Conservation (phyloP, 1,140 invertebrate species). For the Drosophila arawakana region DNA sequence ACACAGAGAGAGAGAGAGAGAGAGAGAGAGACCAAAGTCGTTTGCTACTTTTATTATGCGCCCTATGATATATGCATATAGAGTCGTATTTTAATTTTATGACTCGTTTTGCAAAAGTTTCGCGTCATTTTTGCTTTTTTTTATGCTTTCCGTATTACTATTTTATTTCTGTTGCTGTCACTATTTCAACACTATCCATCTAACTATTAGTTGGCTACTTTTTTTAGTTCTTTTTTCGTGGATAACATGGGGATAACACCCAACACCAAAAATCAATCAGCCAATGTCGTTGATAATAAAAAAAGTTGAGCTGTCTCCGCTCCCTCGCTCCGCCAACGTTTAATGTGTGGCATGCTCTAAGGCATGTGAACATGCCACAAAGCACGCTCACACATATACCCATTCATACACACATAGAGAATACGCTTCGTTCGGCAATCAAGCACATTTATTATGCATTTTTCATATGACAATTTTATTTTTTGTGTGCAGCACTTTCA, state of each 20-base stretch:
- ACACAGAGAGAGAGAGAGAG: neutral
- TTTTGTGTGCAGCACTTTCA: conserved; percentile 37
- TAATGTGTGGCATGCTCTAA: conserved; percentile 40
- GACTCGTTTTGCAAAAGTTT: conserved; percentile 15
- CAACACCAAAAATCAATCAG: conserved; percentile 65
- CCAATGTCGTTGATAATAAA: conserved; percentile 46
- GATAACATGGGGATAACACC: conserved; percentile 41
- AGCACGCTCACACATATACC: conserved; percentile 26
- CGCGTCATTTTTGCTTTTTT: conserved; percentile 1
- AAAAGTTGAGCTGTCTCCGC: conserved; percentile 20
- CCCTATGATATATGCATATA: conserved; percentile 18
- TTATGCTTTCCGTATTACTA: conserved; percentile 20
- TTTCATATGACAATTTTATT: conserved; percentile 73
- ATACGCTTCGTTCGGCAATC: conserved; percentile 55
- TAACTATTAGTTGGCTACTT: conserved; percentile 23
- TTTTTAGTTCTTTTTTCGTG: neutral
- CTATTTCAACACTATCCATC: conserved; percentile 35
- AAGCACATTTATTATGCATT: conserved; percentile 80
- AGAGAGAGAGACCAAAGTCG: neutral
- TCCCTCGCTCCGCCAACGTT: neutral
- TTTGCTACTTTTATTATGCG: conserved; percentile 29
- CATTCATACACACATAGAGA: conserved; percentile 4
- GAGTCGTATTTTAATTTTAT: conserved; percentile 38
- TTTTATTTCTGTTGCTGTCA: conserved; percentile 34
- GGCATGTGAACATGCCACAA: conserved; percentile 56